phyloP scores from a whole-genome alignment of 2,113 vertebrate species.

The Anguilla rostrata region DNA sequence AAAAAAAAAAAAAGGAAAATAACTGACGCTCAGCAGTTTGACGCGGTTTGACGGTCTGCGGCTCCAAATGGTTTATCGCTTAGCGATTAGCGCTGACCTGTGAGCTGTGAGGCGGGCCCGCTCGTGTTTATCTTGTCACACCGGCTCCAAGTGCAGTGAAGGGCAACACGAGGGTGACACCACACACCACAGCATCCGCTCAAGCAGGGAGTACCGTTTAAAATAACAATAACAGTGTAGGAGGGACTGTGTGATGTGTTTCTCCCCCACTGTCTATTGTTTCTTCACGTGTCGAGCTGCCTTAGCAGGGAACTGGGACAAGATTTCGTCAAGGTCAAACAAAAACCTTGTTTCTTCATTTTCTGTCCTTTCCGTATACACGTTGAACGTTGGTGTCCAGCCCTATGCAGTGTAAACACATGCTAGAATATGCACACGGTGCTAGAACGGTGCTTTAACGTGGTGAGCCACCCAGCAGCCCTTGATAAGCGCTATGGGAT shows the following conservation, averaged over 20 bases:
- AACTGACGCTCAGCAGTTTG: not conserved
- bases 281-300: not conserved
- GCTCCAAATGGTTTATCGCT: not conserved
- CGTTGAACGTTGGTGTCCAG: too few species aligned
- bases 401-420: too few species aligned
- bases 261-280: not conserved
- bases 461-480: too few species aligned
- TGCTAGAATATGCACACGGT: too few species aligned
- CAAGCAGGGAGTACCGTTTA: constrained; percentile 6
- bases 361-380: too few species aligned
- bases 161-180: constrained; percentile 19
- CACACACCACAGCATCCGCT: constrained; percentile 18
- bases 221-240: too few species aligned
- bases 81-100: not conserved
- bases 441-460: too few species aligned
- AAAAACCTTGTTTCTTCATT: too few species aligned
- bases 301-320: not conserved
- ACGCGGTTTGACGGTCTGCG: not conserved
- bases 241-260: too few species aligned
- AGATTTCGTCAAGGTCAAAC: too few species aligned
- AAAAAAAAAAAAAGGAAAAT: not conserved
- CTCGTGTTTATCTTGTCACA: not conserved
- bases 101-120: not conserved
- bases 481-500: too few species aligned
- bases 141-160: not conserved